Conservation (phyloP, 1,140 invertebrate genomes). For the Yoshiicerus persimilis region DNA sequence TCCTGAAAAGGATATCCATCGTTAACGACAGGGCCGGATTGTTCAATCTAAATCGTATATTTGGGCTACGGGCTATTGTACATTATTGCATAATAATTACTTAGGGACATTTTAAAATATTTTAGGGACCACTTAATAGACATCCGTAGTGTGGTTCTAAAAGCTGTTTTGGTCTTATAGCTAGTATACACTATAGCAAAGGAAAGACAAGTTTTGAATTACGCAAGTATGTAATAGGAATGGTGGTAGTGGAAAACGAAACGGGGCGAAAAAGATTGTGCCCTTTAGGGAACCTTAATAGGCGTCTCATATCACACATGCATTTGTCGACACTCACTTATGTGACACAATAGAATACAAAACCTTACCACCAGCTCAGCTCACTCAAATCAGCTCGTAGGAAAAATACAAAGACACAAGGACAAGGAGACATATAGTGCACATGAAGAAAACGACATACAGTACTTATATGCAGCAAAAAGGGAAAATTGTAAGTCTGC, state of each 20-base stretch:
- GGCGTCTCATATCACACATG: conserved; percentile 28
- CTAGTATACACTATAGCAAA: too few species aligned
- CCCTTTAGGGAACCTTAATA: conserved; percentile 21
- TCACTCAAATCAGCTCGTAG: not conserved
- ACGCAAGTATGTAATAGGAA: not conserved
- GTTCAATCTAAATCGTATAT: too few species aligned
- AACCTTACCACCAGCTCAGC: not conserved
- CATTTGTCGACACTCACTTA: conserved; percentile 20
- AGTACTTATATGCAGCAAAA: too few species aligned
- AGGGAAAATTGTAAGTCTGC: not conserved
- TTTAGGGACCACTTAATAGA: too few species aligned
- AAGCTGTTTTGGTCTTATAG: too few species aligned
- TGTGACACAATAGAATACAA: not conserved
- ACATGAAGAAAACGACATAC: too few species aligned
- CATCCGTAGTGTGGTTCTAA: too few species aligned
- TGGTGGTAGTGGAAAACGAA: not conserved
- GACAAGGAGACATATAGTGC: not conserved
- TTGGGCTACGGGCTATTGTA: too few species aligned
- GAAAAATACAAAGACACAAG: not conserved
- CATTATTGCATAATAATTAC: too few species aligned
- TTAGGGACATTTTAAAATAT: too few species aligned
- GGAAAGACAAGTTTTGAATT: not conserved
- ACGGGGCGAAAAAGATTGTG: conserved; percentile 13
- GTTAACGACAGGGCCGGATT: too few species aligned
- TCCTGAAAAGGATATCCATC: too few species aligned